A percentile compares a stretch with the other conserved stretches of the same genome.
phyloP scores from a whole-genome alignment of 2,113 vertebrate genomes.

The Otis tarda region DNA sequence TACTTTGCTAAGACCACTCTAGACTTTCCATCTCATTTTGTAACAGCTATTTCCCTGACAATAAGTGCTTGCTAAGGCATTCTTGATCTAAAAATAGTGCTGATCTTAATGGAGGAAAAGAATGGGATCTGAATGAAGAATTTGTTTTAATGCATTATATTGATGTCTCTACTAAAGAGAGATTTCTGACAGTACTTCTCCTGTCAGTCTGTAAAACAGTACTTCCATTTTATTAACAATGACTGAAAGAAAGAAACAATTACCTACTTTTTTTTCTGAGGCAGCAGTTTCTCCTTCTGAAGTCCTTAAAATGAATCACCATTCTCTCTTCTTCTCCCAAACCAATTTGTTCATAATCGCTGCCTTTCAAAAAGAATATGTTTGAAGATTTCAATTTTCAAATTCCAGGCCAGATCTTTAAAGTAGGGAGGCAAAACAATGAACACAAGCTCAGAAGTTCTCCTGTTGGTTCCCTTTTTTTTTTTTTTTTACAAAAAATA shows the following conservation, averaged over 20 bases:
- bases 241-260: background rate
- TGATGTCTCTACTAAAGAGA: background rate
- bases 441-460: background rate
- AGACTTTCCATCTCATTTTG: background rate
- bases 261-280: background rate
- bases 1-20: background rate
- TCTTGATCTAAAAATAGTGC: background rate
- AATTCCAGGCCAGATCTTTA: background rate
- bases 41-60: background rate
- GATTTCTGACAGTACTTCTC: background rate
- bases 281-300: background rate
- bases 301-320: background rate
- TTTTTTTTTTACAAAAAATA: background rate
- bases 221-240: background rate
- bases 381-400: background rate
- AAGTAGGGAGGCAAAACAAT: background rate
- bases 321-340: background rate
- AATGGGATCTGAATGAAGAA: background rate
- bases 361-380: background rate
- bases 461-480: accelerated
- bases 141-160: background rate
- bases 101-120: background rate
- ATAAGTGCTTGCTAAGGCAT: background rate
- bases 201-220: background rate
- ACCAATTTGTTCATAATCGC: background rate